These are phyloP conservation scores for Drosophila macrothrix DNA, from an alignment of 2,888 invertebrate species.

Conservation along the genomic window DNA sequence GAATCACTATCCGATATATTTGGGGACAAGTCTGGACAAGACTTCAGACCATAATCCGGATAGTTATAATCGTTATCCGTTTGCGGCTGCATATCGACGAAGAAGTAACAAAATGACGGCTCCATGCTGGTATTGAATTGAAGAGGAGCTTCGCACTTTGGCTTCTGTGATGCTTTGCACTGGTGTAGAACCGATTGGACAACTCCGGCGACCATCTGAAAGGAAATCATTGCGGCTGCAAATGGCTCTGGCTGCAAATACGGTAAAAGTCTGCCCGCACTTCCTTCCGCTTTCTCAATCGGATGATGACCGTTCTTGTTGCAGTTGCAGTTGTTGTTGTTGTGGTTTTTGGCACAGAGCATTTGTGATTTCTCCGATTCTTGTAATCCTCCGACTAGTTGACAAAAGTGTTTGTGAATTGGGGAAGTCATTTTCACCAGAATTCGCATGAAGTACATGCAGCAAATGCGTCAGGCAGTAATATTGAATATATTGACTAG, in stretches of 20 bases:
- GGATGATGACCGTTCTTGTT: slow-evolving; percentile 20
- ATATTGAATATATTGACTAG: slow-evolving; percentile 53
- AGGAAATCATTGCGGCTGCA: slow-evolving; percentile 58
- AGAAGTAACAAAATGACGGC: slow-evolving; percentile 64
- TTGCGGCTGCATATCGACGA: slow-evolving; percentile 61
- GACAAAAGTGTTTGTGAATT: slow-evolving; percentile 58
- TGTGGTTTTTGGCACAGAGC: slow-evolving; percentile 30
- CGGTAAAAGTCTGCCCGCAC: slow-evolving; percentile 40
- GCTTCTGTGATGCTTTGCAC: slow-evolving; percentile 54
- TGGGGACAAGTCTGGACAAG: slow-evolving; percentile 41
- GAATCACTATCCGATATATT: slow-evolving; percentile 31
- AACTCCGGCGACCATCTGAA: slow-evolving; percentile 62
- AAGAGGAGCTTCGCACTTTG: slow-evolving; percentile 39
- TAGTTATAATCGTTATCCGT: slow-evolving; percentile 31
- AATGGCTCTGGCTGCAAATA: slow-evolving; percentile 59
- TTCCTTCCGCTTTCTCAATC: slow-evolving; percentile 14
- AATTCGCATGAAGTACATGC: slow-evolving; percentile 48
- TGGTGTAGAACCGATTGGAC: slow-evolving; percentile 60
- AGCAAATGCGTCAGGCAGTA: slow-evolving; percentile 62
- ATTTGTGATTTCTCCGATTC: slow-evolving; percentile 42
- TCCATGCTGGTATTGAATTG: slow-evolving; percentile 34
- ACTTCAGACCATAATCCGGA: slow-evolving; percentile 31
- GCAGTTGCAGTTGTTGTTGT: slow-evolving; percentile 26
- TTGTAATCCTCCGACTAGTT: slow-evolving; percentile 46
- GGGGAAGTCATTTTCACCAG: slow-evolving; percentile 67